phyloP scores from a whole-genome alignment of 2,113 vertebrate species.

The Petrocephalus zakoni region DNA sequence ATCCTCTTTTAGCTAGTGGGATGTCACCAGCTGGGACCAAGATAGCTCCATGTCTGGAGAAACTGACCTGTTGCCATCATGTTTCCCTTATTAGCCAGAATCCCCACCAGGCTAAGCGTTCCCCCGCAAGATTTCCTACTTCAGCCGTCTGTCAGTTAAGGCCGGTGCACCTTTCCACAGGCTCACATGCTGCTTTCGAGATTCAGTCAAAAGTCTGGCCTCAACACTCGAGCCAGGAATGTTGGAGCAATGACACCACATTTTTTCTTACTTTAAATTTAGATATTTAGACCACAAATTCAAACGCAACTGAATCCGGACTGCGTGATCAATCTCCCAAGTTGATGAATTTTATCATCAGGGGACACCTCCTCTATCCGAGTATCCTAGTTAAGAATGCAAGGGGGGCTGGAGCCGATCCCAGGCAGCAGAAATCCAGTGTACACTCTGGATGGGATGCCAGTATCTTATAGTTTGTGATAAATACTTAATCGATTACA shows the following conservation, averaged over 20 bases:
- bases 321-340: background rate
- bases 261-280: background rate
- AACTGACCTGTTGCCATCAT: background rate
- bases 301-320: background rate
- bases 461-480: background rate
- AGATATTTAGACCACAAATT: background rate
- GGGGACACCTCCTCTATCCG: background rate
- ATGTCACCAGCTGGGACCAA: background rate
- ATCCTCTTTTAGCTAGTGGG: background rate
- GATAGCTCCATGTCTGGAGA: background rate
- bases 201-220: background rate
- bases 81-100: conserved; percentile 1
- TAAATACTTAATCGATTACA: background rate
- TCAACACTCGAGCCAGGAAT: background rate
- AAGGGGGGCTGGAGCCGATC: background rate
- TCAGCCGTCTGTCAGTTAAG: conserved; percentile 12
- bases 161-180: background rate
- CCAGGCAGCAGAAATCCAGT: background rate
- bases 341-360: background rate
- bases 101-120: background rate
- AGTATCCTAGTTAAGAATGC: background rate
- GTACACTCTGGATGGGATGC: background rate
- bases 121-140: background rate
- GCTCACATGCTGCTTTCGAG: background rate
- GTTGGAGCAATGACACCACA: background rate